phyloP scores from a whole-genome alignment of 2,888 invertebrate genomes.

The Lepidochitona cinerea region DNA sequence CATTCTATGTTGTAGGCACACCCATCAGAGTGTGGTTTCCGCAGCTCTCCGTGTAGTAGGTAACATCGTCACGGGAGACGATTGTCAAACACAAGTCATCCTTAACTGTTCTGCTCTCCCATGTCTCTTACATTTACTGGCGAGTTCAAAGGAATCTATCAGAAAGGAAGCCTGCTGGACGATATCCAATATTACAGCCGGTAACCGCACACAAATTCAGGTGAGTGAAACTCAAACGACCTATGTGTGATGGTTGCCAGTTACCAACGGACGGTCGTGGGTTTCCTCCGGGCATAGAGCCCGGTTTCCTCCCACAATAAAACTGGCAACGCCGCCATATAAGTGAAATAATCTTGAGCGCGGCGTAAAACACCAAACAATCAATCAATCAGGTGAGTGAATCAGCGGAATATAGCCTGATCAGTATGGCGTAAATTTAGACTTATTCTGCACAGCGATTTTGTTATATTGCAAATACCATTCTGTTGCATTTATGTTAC shows the following conservation, averaged over 20 bases:
- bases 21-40: slow-evolving; percentile 68
- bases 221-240: too few species aligned
- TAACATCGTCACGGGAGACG: slow-evolving; percentile 97
- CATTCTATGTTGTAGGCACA: slow-evolving; percentile 59
- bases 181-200: slow-evolving; percentile 96
- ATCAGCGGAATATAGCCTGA: neutral
- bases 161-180: slow-evolving; percentile 98
- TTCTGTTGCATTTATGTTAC: neutral
- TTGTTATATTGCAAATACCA: too few species aligned
- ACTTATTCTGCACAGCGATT: too few species aligned
- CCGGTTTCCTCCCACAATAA: too few species aligned
- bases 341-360: too few species aligned
- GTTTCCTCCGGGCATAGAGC: too few species aligned
- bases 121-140: slow-evolving; percentile 81
- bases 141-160: slow-evolving; percentile 84
- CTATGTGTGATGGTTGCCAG: too few species aligned
- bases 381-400: too few species aligned
- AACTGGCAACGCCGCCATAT: too few species aligned
- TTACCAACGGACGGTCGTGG: too few species aligned
- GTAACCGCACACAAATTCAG: slow-evolving; percentile 94
- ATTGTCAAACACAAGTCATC: slow-evolving; percentile 94
- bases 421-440: too few species aligned
- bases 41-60: slow-evolving; percentile 97
- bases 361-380: too few species aligned
- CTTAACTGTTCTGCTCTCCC: slow-evolving; percentile 92